Evolutionary conservation across 2,888 invertebrate genomes (phyloP), one percentile per base, ranked within the genome.

Genomic region (Icerya purchasi): DNA sequence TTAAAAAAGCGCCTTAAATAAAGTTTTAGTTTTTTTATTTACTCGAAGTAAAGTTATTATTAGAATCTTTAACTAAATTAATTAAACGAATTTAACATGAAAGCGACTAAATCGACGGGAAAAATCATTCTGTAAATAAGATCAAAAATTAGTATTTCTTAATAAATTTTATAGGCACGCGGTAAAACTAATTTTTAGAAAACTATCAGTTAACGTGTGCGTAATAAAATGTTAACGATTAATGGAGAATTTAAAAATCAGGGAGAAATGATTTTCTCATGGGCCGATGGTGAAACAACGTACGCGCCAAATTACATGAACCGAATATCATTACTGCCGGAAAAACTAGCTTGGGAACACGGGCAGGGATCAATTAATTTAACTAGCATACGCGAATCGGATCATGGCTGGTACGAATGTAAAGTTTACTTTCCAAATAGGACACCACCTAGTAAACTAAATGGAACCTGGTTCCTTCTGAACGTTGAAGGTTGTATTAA

Each of bases 351-450:
- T 52, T 71, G 71, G 25, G 72, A 72, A 19, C 76, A 76, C 56
- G 83, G 82, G 21, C 76, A 77, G 65, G 85, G 83, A 66, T 82
- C 85, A 66, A 80, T 90, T 66, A 90, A 91, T 75, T 76, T 93
- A 64, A 88, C 86, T 60, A 81, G 86, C 65, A 87, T 92, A 66
- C 78, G 86, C 64, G 89, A 89, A 72, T 80, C 84, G 57, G 93
- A 93, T 73, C 83, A 85, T 68, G 93, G 92, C 65, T 86, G 88
- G 80, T 93, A 88, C 74, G 86, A 89, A 74, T 93, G 93, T 74
- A 82, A 80, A 69, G 83, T 92, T 64, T 78, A 83, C 68, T 91
- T 89, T 71, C 85, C 91, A 62, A 89, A 90, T 73, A 80, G 90
- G 67, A 80, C 85, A 59, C 88, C 89, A n/a, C 84, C 83, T 65